These are phyloP conservation scores for Sicus ferrugineus DNA, from an alignment of 2,888 invertebrate species.

Conservation along the genomic window DNA sequence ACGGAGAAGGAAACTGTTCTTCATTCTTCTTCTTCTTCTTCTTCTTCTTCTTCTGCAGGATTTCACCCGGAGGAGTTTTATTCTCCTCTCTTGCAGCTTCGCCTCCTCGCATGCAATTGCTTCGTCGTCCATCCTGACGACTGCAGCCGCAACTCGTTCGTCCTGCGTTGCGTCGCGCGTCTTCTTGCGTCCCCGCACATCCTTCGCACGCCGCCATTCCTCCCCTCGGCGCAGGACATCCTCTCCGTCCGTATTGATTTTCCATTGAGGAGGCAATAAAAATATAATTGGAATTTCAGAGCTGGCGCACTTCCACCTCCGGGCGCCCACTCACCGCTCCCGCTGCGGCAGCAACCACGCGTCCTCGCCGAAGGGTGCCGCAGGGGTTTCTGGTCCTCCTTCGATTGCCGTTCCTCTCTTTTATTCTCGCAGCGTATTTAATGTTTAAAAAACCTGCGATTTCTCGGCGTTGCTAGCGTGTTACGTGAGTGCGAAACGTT, in stretches of 20 bases:
- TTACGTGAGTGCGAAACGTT: too few species aligned
- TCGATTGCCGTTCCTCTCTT: too few species aligned
- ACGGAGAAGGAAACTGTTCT: constrained; percentile 10
- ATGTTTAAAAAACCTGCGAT: too few species aligned
- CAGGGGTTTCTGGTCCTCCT: not conserved
- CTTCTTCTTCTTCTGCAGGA: constrained; percentile 4
- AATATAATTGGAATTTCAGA: constrained; percentile 33
- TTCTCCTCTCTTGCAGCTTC: not conserved
- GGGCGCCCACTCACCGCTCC: not conserved
- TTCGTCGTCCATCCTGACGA: not conserved
- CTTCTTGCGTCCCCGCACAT: not conserved
- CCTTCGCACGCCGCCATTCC: not conserved
- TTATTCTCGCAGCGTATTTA: too few species aligned
- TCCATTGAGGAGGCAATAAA: constrained; percentile 33
- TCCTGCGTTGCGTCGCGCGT: not conserved
- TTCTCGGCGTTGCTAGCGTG: too few species aligned
- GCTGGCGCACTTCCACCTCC: constrained; percentile 5
- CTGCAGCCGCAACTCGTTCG: not conserved
- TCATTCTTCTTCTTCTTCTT: constrained; percentile 5
- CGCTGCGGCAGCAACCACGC: not conserved
- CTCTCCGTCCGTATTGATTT: constrained; percentile 31
- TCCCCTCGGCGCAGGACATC: not conserved
- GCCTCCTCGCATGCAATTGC: not conserved
- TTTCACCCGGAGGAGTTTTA: not conserved
- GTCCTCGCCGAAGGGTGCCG: constrained; percentile 1